Base-by-base conservation (phyloP, 2,113 vertebrate species). In the Aix galericulata region DNA sequence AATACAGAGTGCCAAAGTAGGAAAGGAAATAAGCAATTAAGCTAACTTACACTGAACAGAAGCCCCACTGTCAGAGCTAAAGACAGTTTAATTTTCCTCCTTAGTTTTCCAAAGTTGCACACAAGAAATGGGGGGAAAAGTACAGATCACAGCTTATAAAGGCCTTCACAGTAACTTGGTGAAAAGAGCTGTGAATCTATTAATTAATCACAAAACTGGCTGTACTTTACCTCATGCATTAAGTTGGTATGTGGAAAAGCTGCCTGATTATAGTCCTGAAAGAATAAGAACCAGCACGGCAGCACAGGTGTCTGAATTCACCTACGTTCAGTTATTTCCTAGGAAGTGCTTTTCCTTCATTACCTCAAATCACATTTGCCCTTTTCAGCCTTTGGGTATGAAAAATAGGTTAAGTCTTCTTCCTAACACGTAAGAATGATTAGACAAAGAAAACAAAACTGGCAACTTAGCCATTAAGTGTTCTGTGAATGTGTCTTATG, bases 11-110 rank as follows among this genome's bases (percentile, higher is more conserved):
- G 92, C 90, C 91, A 85, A 92, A 92, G 42, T 79, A 71, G 92
- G 86, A 96, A 89, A 96, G 95, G 95, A 97, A 97, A 94, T 21
- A 53, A 87, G 93, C 93, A 96, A 96, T 97, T 96, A 97, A 89
- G 86, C 81, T 93, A 95, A 96, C 95, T 96, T 93, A 93, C 88
- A 84, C 80, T 77, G 93, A 96, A 94, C 93, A 96, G 92, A 97
- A 96, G 94, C 83, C 80, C 80, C 83, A 89, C 63, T 96, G 92
- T 96, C 86, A 95, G 58, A 81, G 69, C 80, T 88, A 60, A 72
- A 58, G 90, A 87, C 2, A 63, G 34, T 38, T 38, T 12, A 63
- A 17, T 38, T 63, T 63, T 63, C 59, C 48, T 92, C 88, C 90
- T 94, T 60, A 84, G 66, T 62, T 88, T 68, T 91, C 91, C 82